These are phyloP conservation scores for Cirrhinus mrigala DNA, from an alignment of 2,797 vertebrate species.

Conservation along the genomic window DNA sequence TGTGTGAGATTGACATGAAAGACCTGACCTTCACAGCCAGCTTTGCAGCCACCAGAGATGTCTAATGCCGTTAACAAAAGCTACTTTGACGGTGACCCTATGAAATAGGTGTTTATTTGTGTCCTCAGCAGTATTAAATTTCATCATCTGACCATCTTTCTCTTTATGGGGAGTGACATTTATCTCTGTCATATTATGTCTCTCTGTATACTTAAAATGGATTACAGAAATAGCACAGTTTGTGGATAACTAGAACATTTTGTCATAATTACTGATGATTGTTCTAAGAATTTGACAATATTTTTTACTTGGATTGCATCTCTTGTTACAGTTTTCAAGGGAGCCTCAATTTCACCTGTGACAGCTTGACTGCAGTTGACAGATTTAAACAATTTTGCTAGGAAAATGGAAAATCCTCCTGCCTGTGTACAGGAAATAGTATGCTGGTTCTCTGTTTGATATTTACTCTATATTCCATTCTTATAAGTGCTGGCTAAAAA, in stretches of 20 bases:
- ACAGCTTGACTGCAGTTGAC: background rate
- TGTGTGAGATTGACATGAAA: constrained; percentile 41
- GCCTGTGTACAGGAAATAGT: background rate
- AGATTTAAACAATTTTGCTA: background rate
- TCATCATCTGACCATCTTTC: background rate
- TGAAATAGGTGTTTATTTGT: constrained; percentile 32
- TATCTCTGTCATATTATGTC: background rate
- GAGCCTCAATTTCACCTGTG: background rate
- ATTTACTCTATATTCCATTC: constrained; percentile 14
- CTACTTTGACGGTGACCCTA: constrained; percentile 4
- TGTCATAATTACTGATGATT: background rate
- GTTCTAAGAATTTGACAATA: background rate
- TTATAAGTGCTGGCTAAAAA: constrained; percentile 27
- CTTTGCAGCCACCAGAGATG: constrained; percentile 39
- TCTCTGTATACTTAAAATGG: background rate
- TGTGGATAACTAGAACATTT: background rate
- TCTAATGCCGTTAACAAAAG: constrained; percentile 27
- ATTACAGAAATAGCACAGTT: background rate
- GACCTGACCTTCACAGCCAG: constrained; percentile 58
- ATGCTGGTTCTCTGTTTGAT: background rate
- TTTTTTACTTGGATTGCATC: background rate
- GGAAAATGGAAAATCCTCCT: background rate
- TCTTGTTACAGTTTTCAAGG: background rate
- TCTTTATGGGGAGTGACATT: background rate
- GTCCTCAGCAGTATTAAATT: constrained; percentile 3